These are phyloP conservation scores for Acronicta alni DNA, from an alignment of 2,888 invertebrate species.

Conservation along the genomic window DNA sequence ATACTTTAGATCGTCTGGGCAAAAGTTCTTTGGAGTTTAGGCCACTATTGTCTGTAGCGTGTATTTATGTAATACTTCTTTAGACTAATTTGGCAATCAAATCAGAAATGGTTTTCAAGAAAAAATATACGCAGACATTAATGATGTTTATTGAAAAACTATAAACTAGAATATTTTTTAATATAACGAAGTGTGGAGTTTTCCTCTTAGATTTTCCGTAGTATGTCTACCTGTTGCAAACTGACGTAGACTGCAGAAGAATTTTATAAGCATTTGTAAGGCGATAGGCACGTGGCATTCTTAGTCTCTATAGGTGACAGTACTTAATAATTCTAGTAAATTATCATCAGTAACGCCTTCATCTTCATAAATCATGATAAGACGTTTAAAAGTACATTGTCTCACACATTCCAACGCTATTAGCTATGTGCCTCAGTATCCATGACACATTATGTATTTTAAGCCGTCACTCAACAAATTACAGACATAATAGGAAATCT, in stretches of 20 bases:
- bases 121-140: too few relatives aligned
- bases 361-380: constrained; percentile 56
- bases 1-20: too few relatives aligned
- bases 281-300: constrained; percentile 20
- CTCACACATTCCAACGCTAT: constrained; percentile 46
- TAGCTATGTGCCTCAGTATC: constrained; percentile 26
- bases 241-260: constrained; percentile 14
- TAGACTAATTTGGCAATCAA: too few relatives aligned
- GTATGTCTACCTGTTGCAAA: constrained; percentile 17
- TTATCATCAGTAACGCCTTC: constrained; percentile 33
- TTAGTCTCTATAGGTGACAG: constrained; percentile 25
- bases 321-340: constrained; percentile 43
- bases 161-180: too few relatives aligned
- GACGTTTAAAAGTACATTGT: constrained; percentile 40
- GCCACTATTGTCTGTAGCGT: too few relatives aligned
- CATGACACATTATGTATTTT: constrained; percentile 33
- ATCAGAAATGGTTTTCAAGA: too few relatives aligned
- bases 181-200: constrained; percentile 9
- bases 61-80: too few relatives aligned
- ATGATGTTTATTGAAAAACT: too few relatives aligned
- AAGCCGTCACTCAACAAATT: too few relatives aligned
- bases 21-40: too few relatives aligned
- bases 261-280: constrained; percentile 4
- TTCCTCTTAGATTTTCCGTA: constrained; percentile 32
- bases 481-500: too few relatives aligned